Base-by-base conservation (phyloP, 2,888 invertebrate genomes). In the Sarcophaga rosellei region DNA sequence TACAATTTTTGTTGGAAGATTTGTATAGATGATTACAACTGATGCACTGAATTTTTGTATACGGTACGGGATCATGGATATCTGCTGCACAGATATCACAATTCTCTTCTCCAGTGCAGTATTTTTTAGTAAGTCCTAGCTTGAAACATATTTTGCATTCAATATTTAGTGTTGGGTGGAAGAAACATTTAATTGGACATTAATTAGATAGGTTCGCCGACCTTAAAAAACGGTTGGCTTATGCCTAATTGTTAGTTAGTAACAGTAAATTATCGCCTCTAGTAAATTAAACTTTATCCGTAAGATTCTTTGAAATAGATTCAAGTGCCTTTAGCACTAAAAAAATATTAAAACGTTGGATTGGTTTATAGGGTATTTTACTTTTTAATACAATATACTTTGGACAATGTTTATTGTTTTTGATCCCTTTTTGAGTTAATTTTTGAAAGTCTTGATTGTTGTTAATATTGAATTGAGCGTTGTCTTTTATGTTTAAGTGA, bases 71-170 rank as follows among this genome's bases (percentile, higher is more conserved):
- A n/a, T 70, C 45, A 61, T 77, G 66, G 21, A 66, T 44, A 62
- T 44, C 62, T 44, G 69, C 21, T 3, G 62, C 70, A 70, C 70
- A 79, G 11, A 70, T 70, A 11, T 61, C 44, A 45, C 63, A 78
- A 1, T 44, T 69, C 44, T 77, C 69, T 21, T 61, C 20, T 15
- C 21, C 57, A 20, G 3, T 69, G 66, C 72, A 80, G 12, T 72
- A 25, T 53, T 78, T 78, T 68, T 68, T 69, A 11, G 78, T 83
- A 20, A 73, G 83, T 8, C 83, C 73, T 15, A 74, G 61, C 62
- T 74, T 66, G 2, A 72, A 59, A 20, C 76, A 82, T 12, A 63
- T 63, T 61, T 82, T 82, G 23, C 73, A 82, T 45, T 68, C 21
- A 4, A 47, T 74, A 15, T 74, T 74, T 15, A 62, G 23, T n/a